Conservation (phyloP, 64 coral and sea anemone genomes). For the Actinia equina region DNA sequence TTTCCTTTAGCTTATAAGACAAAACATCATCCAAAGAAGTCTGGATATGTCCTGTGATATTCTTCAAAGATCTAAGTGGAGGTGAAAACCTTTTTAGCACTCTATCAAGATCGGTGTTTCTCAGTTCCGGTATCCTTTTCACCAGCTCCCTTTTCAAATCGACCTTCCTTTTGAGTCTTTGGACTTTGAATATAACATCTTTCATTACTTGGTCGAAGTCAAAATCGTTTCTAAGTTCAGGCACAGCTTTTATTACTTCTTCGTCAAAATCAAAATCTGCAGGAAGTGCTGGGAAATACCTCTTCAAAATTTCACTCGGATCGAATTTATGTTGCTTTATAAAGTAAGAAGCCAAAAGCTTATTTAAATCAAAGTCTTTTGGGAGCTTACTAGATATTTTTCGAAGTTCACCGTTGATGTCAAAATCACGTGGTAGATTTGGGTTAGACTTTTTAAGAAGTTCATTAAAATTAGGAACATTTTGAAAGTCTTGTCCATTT, state of each 20-base stretch:
- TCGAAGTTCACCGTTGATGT: neutral
- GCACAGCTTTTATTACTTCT: slow-evolving; percentile 4
- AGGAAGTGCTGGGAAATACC: neutral
- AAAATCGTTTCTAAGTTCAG: neutral
- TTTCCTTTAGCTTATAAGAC: neutral
- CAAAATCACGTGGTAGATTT: neutral
- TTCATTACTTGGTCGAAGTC: neutral
- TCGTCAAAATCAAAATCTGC: neutral
- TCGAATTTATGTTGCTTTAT: neutral
- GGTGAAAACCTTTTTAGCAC: neutral
- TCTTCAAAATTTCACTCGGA: neutral
- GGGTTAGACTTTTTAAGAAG: neutral
- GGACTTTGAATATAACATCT: neutral
- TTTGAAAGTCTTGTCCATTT: neutral
- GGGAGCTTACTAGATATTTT: neutral
- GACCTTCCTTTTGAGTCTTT: neutral
- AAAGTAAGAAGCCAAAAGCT: neutral
- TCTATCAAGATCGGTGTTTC: slow-evolving; percentile 1
- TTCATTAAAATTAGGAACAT: slow-evolving; percentile 12
- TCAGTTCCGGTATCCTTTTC: neutral
- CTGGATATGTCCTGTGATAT: neutral
- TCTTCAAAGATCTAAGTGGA: neutral
- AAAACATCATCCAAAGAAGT: neutral
- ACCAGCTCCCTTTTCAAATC: neutral
- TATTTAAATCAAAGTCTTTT: slow-evolving; percentile 14